Percentiles rank a stretch among this genome's conserved stretches.
These are phyloP conservation scores for Theristicus caerulescens DNA, from an alignment of 2,113 vertebrate genomes.

Conservation along the genomic window DNA sequence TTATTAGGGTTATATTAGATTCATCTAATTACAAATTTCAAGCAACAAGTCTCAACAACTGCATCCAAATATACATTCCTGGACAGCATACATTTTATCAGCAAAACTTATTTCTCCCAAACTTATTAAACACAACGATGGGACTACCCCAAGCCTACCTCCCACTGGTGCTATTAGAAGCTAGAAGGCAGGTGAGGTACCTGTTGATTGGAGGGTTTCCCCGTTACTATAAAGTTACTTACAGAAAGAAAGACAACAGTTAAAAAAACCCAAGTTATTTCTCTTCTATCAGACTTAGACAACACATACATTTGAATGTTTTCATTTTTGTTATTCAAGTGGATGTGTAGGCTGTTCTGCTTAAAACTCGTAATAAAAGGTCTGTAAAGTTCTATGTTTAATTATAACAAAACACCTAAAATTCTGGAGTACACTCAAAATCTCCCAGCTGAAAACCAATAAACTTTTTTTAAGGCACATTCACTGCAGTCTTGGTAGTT, in stretches of 20 bases:
- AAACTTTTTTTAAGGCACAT: not conserved
- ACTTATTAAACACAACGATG: not conserved
- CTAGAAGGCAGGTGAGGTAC: slow-evolving; percentile 56
- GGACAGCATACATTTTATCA: not conserved
- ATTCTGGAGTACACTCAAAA: not conserved
- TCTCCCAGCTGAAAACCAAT: not conserved
- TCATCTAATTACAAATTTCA: not conserved
- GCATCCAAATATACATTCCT: not conserved
- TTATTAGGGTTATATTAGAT: not conserved
- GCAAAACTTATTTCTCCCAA: slow-evolving; percentile 3
- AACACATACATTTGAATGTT: slow-evolving; percentile 12
- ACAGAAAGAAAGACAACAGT: slow-evolving; percentile 56
- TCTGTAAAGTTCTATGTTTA: not conserved
- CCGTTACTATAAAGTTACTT: slow-evolving; percentile 52
- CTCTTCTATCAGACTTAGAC: slow-evolving; percentile 35
- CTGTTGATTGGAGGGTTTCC: slow-evolving; percentile 62
- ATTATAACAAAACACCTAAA: not conserved
- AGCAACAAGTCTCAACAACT: not conserved
- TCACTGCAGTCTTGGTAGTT: not conserved
- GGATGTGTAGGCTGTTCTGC: not conserved
- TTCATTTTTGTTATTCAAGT: not conserved
- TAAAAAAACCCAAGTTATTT: slow-evolving; percentile 28
- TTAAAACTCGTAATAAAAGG: not conserved
- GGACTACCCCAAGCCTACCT: slow-evolving; percentile 53
- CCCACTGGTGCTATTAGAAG: slow-evolving; percentile 47